Percentiles rank a stretch among this genome's conserved stretches.
phyloP scores from a whole-genome alignment of 2,113 vertebrate genomes.

The Callionymus lyra region DNA sequence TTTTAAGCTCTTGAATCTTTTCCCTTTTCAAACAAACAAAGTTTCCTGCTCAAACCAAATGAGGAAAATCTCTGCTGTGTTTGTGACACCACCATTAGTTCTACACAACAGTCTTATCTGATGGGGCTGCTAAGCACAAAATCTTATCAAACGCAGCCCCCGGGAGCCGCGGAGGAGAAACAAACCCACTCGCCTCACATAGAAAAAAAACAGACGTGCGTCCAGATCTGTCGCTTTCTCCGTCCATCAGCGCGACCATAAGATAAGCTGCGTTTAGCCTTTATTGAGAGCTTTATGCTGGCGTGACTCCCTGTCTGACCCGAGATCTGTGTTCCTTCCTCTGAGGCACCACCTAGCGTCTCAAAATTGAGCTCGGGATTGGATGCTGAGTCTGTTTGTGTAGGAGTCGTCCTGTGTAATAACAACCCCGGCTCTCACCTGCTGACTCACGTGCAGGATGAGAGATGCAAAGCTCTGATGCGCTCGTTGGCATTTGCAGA shows the following conservation, averaged over 20 bases:
- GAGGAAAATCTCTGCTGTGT: constrained; percentile 4
- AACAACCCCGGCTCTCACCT: constrained; percentile 18
- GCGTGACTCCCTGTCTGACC: constrained; percentile 41
- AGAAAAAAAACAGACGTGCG: neutral
- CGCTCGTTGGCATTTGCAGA: too few species aligned
- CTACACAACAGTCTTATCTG: constrained; percentile 22
- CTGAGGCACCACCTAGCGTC: constrained; percentile 36
- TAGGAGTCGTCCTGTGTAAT: constrained; percentile 38
- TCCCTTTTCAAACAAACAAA: constrained; percentile 4
- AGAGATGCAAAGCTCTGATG: constrained; percentile 1
- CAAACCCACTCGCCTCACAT: neutral
- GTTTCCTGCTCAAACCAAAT: neutral
- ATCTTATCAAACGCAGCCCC: constrained; percentile 1
- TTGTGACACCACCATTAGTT: constrained; percentile 11
- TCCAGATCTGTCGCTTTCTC: constrained; percentile 10
- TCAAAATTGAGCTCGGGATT: constrained; percentile 52
- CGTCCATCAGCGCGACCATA: constrained; percentile 20
- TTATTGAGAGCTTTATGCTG: constrained; percentile 22
- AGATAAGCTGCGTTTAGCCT: constrained; percentile 31
- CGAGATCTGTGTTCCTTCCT: constrained; percentile 44
- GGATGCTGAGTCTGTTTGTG: constrained; percentile 43
- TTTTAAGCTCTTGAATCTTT: too few species aligned
- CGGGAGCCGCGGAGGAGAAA: constrained; percentile 1
- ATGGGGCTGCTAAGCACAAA: constrained; percentile 1
- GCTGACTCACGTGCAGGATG: constrained; percentile 11